These are phyloP conservation scores for Chloroclysta siterata DNA, from an alignment of 2,888 invertebrate species.

Conservation along the genomic window DNA sequence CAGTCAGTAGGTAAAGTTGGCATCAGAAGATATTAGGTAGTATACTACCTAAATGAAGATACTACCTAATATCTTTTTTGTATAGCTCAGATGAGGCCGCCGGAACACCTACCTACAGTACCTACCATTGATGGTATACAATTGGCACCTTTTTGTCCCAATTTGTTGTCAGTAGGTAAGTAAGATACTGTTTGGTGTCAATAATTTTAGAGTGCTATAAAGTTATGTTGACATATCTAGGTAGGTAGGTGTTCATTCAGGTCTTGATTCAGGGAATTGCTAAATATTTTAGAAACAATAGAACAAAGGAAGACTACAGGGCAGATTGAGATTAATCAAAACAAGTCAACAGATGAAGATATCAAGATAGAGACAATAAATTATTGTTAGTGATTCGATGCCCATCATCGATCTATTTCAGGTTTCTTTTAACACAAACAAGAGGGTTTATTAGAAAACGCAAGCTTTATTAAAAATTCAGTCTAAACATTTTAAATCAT, in stretches of 20 bases:
- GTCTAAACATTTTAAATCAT: conserved; percentile 73
- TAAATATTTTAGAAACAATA: conserved; percentile 21
- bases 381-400: conserved; percentile 72
- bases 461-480: conserved; percentile 84
- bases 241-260: not conserved
- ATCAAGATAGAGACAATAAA: conserved; percentile 10
- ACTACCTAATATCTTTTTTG: no score
- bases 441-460: conserved; percentile 71
- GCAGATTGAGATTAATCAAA: conserved; percentile 19
- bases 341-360: conserved; percentile 39
- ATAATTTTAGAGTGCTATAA: no score
- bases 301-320: conserved; percentile 26
- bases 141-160: no score
- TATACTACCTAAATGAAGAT: no score
- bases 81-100: no score
- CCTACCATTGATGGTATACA: no score
- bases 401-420: conserved; percentile 67
- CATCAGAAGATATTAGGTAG: no score
- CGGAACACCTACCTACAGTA: no score
- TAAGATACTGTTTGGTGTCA: no score
- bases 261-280: no score
- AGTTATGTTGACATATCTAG: conserved; percentile 1
- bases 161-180: no score
- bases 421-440: conserved; percentile 65
- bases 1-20: no score